These are phyloP conservation scores for Patagioenas fasciata DNA, from an alignment of 2,113 vertebrate genomes.

Conservation along the genomic window DNA sequence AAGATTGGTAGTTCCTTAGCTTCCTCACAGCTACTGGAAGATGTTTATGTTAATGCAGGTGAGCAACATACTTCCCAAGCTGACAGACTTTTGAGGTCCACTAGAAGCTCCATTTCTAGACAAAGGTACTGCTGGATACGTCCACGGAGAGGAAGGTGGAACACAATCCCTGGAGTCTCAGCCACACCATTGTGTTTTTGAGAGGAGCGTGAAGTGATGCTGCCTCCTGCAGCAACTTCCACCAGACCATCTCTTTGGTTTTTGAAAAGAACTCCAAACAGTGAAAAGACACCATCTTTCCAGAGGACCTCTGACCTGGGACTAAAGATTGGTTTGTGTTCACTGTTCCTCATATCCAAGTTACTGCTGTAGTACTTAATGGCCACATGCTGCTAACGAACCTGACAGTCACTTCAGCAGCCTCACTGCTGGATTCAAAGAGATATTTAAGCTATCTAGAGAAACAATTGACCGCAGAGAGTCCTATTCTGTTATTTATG, in stretches of 20 bases:
- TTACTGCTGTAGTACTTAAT: background rate
- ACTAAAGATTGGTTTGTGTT: background rate
- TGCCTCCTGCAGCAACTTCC: background rate
- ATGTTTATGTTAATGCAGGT: background rate
- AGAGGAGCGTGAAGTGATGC: background rate
- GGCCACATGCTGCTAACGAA: background rate
- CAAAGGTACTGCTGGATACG: background rate
- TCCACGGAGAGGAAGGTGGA: background rate
- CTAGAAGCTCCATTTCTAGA: background rate
- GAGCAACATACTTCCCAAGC: background rate
- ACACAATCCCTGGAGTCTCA: fast-evolving
- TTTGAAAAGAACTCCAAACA: background rate
- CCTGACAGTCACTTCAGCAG: background rate
- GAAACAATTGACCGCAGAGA: background rate
- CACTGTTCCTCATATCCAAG: background rate
- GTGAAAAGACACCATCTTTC: background rate
- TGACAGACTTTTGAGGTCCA: background rate
- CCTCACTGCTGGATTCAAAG: background rate
- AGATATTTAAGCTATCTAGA: background rate
- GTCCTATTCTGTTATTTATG: background rate
- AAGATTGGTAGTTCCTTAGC: background rate
- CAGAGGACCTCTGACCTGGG: background rate
- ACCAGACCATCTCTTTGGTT: background rate
- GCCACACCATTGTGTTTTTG: background rate
- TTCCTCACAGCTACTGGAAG: background rate